A percentile compares a stretch with the other conserved stretches of the same genome.
These are phyloP conservation scores for Polymixis lichenea DNA, from an alignment of 2,888 invertebrate genomes.

Conservation along the genomic window DNA sequence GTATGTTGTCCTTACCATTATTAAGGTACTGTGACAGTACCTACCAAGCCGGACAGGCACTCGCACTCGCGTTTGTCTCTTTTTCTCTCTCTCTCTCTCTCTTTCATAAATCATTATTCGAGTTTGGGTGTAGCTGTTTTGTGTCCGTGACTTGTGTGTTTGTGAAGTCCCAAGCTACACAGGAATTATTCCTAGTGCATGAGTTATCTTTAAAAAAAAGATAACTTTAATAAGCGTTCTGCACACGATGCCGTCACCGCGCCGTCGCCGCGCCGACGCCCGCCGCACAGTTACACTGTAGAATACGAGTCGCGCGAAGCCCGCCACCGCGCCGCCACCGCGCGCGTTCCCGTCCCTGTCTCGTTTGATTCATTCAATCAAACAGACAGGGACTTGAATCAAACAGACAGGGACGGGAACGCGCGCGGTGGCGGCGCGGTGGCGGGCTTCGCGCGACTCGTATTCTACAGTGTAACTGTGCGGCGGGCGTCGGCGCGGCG, in stretches of 20 bases:
- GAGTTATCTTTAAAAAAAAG: conserved; percentile 42
- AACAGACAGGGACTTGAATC: conserved; percentile 8
- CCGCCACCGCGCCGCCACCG: conserved; percentile 30
- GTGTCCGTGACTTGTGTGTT: conserved; percentile 37
- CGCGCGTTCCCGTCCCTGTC: conserved; percentile 12
- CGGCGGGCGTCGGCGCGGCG: conserved; percentile 27
- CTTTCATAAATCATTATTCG: conserved; percentile 37
- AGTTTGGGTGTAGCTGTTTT: conserved; percentile 28
- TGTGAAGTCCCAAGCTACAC: conserved; percentile 35
- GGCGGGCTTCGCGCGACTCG: conserved; percentile 29
- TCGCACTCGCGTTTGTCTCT: conserved; percentile 27
- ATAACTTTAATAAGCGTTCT: conserved; percentile 36
- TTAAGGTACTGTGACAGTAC: conserved; percentile 39
- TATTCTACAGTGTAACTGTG: conserved; percentile 2
- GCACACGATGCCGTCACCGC: conserved; percentile 41
- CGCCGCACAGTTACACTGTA: conserved; percentile 3
- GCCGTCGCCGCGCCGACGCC: conserved; percentile 33
- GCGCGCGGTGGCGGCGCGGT: conserved; percentile 19
- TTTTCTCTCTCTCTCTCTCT: conserved; percentile 34
- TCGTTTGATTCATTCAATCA: conserved; percentile 33
- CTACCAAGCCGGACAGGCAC: conserved; percentile 40
- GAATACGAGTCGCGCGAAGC: conserved; percentile 17
- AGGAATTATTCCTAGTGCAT: conserved; percentile 44
- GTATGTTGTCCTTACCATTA: conserved; percentile 35
- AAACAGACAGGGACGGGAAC: conserved; percentile 11